Evolutionary conservation across 2,797 vertebrate genomes (phyloP).

Genomic region (Mionectes olivaceus): DNA sequence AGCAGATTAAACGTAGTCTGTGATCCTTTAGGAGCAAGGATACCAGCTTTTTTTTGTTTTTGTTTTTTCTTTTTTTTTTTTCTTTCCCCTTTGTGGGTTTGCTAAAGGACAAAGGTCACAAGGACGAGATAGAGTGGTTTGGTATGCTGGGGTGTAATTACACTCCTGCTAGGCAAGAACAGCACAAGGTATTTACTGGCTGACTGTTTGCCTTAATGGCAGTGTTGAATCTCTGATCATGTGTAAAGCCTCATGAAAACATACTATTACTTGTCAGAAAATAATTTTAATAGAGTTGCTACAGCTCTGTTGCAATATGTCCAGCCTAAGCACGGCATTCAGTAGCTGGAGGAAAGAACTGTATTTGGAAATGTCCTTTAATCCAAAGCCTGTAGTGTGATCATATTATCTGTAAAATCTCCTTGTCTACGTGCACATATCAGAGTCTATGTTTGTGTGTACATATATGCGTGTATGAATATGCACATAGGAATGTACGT

Average conservation of each 20-base stretch:
- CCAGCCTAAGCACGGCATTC: accelerated
- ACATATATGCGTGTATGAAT: neutral
- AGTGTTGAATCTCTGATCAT: neutral
- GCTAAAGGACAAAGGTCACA: constrained; percentile 47
- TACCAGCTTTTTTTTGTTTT: neutral
- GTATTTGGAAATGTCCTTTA: neutral
- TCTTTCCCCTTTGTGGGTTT: neutral
- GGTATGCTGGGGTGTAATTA: constrained; percentile 20
- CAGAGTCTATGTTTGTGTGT: no score
- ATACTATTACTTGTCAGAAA: constrained; percentile 30
- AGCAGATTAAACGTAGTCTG: constrained; percentile 58
- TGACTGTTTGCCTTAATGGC: neutral
- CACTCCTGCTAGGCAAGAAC: neutral
- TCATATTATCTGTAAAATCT: neutral
- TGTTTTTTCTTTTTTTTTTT: neutral
- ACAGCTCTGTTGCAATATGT: neutral
- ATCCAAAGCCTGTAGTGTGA: neutral
- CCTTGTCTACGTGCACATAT: neutral
- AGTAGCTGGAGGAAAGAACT: neutral
- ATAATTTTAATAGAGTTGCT: constrained; percentile 36
- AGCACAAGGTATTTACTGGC: neutral
- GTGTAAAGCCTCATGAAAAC: constrained; percentile 32
- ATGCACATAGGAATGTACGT: neutral
- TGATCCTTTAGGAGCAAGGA: constrained; percentile 18
- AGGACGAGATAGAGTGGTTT: neutral